phyloP scores from a whole-genome alignment of 1,140 invertebrate species.

The Pachypeltis micranthus region DNA sequence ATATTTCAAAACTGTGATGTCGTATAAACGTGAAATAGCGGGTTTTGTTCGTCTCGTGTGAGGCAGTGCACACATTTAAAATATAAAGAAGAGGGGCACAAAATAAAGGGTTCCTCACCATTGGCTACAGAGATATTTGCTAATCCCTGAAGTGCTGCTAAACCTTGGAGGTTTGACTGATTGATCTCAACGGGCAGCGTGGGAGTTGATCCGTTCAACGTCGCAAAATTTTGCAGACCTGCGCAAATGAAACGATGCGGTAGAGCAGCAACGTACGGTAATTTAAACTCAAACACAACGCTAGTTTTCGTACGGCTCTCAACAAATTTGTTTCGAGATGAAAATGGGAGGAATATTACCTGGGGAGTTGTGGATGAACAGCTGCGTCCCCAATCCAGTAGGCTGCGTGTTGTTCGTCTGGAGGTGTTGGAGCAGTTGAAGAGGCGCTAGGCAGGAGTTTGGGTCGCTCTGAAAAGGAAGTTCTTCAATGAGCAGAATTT shows the following conservation, averaged over 20 bases:
- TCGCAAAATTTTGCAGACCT: conserved; percentile 30
- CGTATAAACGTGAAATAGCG: no score
- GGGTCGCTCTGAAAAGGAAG: conserved; percentile 24
- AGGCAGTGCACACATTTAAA: no score
- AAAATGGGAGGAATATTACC: conserved; percentile 11
- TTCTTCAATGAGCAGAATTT: no score
- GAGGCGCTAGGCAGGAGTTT: conserved; percentile 23
- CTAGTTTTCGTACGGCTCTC: no score
- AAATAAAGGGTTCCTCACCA: no score
- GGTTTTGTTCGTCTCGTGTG: no score
- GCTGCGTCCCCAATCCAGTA: conserved; percentile 37
- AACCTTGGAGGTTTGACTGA: conserved; percentile 45
- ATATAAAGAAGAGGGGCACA: no score
- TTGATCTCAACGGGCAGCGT: conserved; percentile 39
- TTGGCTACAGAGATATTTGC: conserved; percentile 40
- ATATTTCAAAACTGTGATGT: no score
- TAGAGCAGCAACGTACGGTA: no score
- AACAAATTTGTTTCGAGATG: no score
- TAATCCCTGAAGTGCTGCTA: conserved; percentile 40
- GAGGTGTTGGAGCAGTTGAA: conserved; percentile 48
- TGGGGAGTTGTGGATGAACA: conserved; percentile 42
- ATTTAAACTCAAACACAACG: no score
- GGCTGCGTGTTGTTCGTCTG: conserved; percentile 47
- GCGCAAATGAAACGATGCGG: no score
- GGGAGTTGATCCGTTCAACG: conserved; percentile 30